Percentiles rank a stretch among this genome's conserved stretches.
These are phyloP conservation scores for Quadroppia sp. DNA, from an alignment of 2,888 invertebrate genomes.

Conservation along the genomic window DNA sequence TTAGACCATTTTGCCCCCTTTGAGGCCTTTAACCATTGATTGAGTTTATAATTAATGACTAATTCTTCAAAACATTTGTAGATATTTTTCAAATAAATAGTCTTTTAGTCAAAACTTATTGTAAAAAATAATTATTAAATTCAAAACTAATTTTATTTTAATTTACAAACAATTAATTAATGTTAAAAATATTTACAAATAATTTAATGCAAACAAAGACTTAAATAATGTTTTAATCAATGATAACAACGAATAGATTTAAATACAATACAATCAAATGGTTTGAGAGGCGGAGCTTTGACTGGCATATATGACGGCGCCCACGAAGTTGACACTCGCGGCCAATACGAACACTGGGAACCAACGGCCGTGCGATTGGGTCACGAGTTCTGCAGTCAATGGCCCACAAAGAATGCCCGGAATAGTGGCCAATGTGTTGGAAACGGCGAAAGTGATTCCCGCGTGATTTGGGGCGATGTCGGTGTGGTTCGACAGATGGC, in stretches of 20 bases:
- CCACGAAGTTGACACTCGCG: constrained; percentile 66
- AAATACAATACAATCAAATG: constrained; percentile 14
- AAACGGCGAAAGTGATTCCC: constrained; percentile 70
- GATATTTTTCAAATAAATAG: constrained; percentile 8
- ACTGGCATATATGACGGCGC: constrained; percentile 67
- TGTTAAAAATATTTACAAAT: constrained; percentile 24
- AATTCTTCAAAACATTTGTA: neutral
- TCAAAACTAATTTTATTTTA: neutral
- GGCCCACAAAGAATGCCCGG: constrained; percentile 73
- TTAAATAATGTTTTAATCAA: neutral
- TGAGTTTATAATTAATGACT: neutral
- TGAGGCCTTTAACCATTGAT: too few relatives aligned
- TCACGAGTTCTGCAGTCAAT: constrained; percentile 67
- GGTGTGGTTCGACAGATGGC: constrained; percentile 71
- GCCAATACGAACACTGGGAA: constrained; percentile 69
- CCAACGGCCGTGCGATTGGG: constrained; percentile 67
- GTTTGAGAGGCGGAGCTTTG: constrained; percentile 53
- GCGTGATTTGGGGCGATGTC: constrained; percentile 73
- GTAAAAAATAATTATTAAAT: too few relatives aligned
- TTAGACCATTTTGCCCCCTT: neutral
- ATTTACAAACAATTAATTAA: constrained; percentile 2
- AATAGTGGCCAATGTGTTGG: constrained; percentile 70
- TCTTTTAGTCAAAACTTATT: neutral
- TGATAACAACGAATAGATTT: constrained; percentile 15
- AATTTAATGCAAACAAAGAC: constrained; percentile 30